phyloP scores from a whole-genome alignment of 2,888 invertebrate species.

The Trachelus troglodyta region DNA sequence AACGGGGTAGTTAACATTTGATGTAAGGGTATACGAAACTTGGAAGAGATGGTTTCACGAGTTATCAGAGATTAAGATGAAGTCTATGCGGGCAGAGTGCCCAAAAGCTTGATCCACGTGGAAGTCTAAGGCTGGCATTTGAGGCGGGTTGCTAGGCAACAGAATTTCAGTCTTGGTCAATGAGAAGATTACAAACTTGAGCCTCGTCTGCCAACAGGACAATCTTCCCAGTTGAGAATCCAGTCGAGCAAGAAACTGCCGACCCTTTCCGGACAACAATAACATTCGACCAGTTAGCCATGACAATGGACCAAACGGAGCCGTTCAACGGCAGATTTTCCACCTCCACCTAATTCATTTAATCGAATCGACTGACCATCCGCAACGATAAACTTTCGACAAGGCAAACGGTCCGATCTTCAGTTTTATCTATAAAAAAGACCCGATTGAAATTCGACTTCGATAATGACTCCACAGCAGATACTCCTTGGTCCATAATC shows the following conservation, averaged over 20 bases:
- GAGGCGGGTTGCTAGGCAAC: constrained; percentile 23
- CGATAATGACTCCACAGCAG: neutral
- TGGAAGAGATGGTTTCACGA: constrained; percentile 21
- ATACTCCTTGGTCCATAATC: neutral
- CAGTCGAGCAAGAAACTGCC: neutral
- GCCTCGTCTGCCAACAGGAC: constrained; percentile 32
- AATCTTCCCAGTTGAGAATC: constrained; percentile 30
- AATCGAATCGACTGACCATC: neutral
- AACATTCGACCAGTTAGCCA: constrained; percentile 18
- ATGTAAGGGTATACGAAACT: constrained; percentile 11
- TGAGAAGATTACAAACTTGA: constrained; percentile 37
- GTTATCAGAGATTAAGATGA: constrained; percentile 35
- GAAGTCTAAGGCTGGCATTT: constrained; percentile 14
- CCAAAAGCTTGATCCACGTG: constrained; percentile 21
- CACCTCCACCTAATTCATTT: neutral
- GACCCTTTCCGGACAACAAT: constrained; percentile 16
- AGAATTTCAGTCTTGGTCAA: constrained; percentile 29
- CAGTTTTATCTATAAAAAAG: neutral
- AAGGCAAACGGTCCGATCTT: neutral
- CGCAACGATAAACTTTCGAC: neutral
- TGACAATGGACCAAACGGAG: constrained; percentile 13
- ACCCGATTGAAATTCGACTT: neutral
- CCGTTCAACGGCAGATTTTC: constrained; percentile 7
- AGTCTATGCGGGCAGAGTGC: constrained; percentile 23
- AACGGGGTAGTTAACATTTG: constrained; percentile 35